Percentiles rank a stretch among this genome's conserved stretches.
phyloP scores from a whole-genome alignment of 2,888 invertebrate genomes.

The Bhutanitis thaidina region DNA sequence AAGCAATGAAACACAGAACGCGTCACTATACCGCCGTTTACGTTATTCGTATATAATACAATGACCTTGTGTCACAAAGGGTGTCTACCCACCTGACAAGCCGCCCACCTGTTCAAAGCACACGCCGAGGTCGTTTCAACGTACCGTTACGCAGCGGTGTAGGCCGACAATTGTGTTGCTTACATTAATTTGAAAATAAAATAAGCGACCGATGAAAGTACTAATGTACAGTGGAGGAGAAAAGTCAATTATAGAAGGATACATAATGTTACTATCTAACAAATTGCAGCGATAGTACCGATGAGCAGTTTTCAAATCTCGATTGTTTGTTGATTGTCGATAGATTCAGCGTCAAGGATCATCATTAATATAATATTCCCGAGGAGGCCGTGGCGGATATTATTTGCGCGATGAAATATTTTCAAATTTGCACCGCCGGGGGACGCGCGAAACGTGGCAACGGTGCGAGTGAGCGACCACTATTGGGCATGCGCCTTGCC shows the following conservation, averaged over 20 bases:
- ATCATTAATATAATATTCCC: conserved; percentile 7
- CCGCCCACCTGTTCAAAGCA: not conserved
- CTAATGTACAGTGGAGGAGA: too few relatives aligned
- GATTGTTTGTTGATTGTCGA: too few relatives aligned
- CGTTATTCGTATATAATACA: too few relatives aligned
- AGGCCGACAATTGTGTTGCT: not conserved
- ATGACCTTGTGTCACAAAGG: not conserved
- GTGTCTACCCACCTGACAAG: not conserved
- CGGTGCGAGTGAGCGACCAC: not conserved
- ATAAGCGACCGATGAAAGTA: too few relatives aligned
- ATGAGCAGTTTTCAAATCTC: too few relatives aligned
- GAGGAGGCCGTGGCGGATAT: not conserved
- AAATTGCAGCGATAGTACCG: too few relatives aligned
- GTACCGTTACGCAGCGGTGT: not conserved
- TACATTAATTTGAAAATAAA: not conserved
- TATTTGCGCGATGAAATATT: conserved; percentile 10
- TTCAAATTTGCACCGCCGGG: not conserved
- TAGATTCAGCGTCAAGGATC: not conserved
- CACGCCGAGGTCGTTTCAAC: conserved; percentile 5
- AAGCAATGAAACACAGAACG: too few relatives aligned
- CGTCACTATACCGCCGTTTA: too few relatives aligned
- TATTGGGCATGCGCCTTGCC: not conserved
- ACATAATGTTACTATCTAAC: too few relatives aligned
- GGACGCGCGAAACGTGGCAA: conserved; percentile 2
- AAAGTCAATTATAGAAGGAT: too few relatives aligned